A percentile compares a stretch with the other conserved stretches of the same genome.
Evolutionary conservation across 2,888 invertebrate species (phyloP).

Genomic region (Nemotelus nigrinus): DNA sequence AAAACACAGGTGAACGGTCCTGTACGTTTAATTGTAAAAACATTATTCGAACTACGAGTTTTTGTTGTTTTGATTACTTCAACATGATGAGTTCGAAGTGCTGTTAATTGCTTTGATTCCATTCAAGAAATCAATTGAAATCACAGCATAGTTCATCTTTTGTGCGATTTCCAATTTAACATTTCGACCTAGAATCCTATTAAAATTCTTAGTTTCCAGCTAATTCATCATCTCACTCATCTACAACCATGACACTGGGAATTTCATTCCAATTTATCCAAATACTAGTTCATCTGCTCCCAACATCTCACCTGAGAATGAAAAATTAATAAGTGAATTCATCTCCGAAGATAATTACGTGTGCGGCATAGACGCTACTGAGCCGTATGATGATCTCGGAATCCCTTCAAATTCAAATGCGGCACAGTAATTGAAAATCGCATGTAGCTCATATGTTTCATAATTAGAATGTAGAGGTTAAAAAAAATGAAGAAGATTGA

Average conservation of each 20-base stretch:
- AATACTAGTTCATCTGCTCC: background rate
- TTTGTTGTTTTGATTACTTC: too few species aligned
- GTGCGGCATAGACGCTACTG: too few species aligned
- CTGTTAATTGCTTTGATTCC: too few species aligned
- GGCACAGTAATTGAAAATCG: background rate
- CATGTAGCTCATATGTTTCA: constrained; percentile 2
- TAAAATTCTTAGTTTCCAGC: background rate
- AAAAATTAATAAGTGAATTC: constrained; percentile 18
- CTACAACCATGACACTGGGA: background rate
- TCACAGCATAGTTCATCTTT: too few species aligned
- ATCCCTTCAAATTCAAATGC: constrained; percentile 8
- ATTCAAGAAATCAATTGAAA: too few species aligned
- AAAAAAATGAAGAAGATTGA: constrained; percentile 33
- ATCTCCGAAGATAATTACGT: constrained; percentile 1
- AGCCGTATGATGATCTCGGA: background rate
- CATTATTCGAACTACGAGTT: too few species aligned
- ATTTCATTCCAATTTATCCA: background rate
- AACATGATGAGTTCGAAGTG: too few species aligned
- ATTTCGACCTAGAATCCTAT: constrained; percentile 3
- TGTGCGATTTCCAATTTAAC: background rate
- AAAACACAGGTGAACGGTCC: too few species aligned
- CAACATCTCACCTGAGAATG: background rate
- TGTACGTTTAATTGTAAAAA: too few species aligned
- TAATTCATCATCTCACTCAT: background rate
- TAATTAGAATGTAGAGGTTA: constrained; percentile 1